Evolutionary conservation across 2,888 invertebrate species (phyloP).

Genomic region (Trachelus iudaicus): DNA sequence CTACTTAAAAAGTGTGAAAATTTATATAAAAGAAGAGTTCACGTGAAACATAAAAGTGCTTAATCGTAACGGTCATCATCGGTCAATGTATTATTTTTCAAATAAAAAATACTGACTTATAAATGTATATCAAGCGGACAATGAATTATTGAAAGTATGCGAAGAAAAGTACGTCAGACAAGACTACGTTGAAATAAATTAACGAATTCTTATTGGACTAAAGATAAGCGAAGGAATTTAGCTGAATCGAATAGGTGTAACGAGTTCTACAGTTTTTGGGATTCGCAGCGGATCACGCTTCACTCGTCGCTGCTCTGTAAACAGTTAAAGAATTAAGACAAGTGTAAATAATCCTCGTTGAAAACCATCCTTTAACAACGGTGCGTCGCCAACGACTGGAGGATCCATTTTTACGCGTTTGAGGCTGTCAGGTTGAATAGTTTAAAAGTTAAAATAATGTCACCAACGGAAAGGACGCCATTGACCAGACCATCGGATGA

Average conservation of each 20-base stretch:
- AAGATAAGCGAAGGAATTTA: not conserved
- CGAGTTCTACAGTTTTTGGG: not conserved
- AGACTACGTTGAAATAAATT: not conserved
- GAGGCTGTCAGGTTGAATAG: not conserved
- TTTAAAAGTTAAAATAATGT: conserved; percentile 26
- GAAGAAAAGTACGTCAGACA: not conserved
- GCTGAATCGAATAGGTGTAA: not conserved
- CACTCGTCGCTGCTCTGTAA: not conserved
- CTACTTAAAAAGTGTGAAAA: not conserved
- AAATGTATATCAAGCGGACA: not conserved
- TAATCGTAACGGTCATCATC: not conserved
- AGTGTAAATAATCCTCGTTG: not conserved
- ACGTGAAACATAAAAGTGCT: not conserved
- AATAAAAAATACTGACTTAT: not conserved
- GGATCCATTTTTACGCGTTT: not conserved
- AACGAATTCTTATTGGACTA: not conserved
- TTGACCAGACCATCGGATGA: conserved; percentile 61
- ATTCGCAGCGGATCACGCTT: not conserved
- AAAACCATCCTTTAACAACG: not conserved
- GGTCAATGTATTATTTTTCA: not conserved
- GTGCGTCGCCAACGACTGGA: not conserved
- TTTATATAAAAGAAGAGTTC: not conserved
- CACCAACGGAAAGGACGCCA: conserved; percentile 68
- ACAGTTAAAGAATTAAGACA: not conserved
- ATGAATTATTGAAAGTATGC: not conserved